phyloP scores from a whole-genome alignment of 2,113 vertebrate genomes.

The Pavo muticus region DNA sequence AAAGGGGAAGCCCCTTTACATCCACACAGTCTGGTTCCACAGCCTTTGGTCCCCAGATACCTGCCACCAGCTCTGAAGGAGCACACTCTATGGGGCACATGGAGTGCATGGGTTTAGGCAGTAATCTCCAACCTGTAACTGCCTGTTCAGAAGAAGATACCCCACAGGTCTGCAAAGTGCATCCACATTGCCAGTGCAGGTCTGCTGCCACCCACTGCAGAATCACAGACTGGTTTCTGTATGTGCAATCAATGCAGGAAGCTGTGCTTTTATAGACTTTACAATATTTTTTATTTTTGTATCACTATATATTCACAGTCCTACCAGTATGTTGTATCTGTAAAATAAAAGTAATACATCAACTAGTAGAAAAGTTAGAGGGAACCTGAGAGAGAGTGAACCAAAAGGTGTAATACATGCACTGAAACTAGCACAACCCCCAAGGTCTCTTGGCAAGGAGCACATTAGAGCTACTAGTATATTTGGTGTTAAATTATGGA shows the following conservation, averaged over 20 bases:
- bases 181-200: not conserved
- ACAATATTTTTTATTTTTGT: not conserved
- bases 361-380: not conserved
- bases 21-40: not conserved
- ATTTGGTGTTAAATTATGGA: not conserved
- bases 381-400: not conserved
- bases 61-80: not conserved
- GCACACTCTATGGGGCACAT: fast-evolving
- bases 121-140: not conserved
- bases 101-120: not conserved
- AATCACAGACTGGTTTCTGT: not conserved
- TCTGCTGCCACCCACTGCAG: not conserved
- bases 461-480: not conserved
- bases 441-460: not conserved
- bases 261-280: not conserved
- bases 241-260: not conserved
- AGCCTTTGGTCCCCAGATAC: not conserved
- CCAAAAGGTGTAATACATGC: not conserved
- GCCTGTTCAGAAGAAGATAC: not conserved
- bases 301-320: not conserved
- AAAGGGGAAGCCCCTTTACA: not conserved
- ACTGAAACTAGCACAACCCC: not conserved
- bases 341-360: not conserved
- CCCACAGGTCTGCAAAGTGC: not conserved
- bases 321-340: not conserved